These are phyloP conservation scores for Chaetorhynchus papuensis DNA, from an alignment of 2,113 vertebrate genomes.

Conservation along the genomic window DNA sequence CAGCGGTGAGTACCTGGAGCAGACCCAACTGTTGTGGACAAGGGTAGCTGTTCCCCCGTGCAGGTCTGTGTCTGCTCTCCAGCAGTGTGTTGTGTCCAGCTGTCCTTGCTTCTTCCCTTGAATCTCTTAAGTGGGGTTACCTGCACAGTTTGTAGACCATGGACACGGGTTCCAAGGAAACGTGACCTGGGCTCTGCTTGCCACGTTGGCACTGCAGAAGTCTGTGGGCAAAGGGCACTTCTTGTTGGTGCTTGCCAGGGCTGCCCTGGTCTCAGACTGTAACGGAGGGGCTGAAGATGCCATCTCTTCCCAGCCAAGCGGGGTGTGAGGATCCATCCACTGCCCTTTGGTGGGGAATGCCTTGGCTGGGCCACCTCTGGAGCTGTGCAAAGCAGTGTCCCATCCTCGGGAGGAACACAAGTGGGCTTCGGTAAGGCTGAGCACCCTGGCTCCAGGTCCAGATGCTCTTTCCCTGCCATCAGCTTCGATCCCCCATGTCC, in stretches of 20 bases:
- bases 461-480: not conserved
- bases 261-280: not conserved
- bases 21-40: accelerated
- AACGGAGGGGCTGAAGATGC: not conserved
- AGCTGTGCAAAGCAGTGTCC: not conserved
- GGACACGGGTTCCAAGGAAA: accelerated
- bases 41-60: too few species aligned
- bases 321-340: not conserved
- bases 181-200: accelerated
- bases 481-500: accelerated
- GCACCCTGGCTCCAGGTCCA: accelerated
- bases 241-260: accelerated
- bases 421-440: not conserved
- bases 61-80: too few species aligned
- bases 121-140: not conserved
- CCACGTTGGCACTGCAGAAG: accelerated
- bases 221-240: not conserved
- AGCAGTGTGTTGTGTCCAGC: not conserved
- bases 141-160: accelerated
- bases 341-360: not conserved
- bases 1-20: not conserved
- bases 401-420: accelerated
- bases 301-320: accelerated
- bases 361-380: too few species aligned
- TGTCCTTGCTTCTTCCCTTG: not conserved